Evolutionary conservation across 1,140 invertebrate genomes (phyloP).

Genomic region (Eubasilissa regina): DNA sequence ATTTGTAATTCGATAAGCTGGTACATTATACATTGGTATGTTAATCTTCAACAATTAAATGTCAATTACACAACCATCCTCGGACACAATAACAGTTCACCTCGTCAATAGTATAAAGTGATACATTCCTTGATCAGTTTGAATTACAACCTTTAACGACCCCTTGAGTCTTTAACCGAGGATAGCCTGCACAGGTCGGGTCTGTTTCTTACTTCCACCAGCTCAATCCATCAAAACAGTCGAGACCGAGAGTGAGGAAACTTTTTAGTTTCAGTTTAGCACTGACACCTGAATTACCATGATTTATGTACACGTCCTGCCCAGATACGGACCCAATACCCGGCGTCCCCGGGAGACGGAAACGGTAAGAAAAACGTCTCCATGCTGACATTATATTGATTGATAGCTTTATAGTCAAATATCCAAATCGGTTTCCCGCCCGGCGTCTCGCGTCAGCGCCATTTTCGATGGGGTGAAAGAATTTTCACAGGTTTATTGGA

Average conservation of each 20-base stretch:
- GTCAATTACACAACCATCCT: too few relatives aligned
- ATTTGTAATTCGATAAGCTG: too few relatives aligned
- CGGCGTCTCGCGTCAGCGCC: background rate
- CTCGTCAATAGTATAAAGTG: too few relatives aligned
- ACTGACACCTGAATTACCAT: constrained; percentile 36
- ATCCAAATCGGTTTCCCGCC: constrained; percentile 30
- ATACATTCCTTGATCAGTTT: too few relatives aligned
- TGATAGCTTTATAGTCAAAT: constrained; percentile 43
- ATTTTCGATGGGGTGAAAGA: background rate
- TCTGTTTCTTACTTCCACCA: background rate
- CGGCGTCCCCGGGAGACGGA: background rate
- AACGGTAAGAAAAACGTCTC: constrained; percentile 32
- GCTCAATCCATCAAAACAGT: constrained; percentile 27
- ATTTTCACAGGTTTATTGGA: too few relatives aligned
- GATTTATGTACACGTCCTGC: constrained; percentile 27
- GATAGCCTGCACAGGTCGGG: too few relatives aligned
- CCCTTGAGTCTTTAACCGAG: too few relatives aligned
- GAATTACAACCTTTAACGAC: too few relatives aligned
- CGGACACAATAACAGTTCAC: too few relatives aligned
- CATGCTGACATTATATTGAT: constrained; percentile 37
- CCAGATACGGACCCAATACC: constrained; percentile 2
- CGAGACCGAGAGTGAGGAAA: background rate
- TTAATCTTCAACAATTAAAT: too few relatives aligned
- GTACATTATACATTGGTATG: too few relatives aligned
- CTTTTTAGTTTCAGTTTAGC: constrained; percentile 14